Evolutionary conservation across 2,113 vertebrate species (phyloP), one percentile per base, ranked within the genome.

Genomic region (Megalops atlanticus): DNA sequence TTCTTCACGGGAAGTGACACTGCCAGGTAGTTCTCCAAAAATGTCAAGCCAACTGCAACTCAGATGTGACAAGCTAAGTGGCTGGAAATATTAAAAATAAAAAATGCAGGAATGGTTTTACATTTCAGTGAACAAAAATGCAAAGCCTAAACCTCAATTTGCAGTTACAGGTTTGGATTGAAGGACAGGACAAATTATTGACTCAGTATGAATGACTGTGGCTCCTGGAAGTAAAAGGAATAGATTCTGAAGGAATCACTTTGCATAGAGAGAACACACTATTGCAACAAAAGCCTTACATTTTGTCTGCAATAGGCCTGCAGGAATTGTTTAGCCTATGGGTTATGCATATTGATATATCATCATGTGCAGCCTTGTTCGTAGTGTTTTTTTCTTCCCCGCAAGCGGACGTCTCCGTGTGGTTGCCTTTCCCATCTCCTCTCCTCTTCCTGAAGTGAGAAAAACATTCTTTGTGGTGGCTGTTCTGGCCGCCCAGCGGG

Each of bases 401-500:
- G 31, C 6, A 74, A 70, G 69, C 4, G 64, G 58, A 45, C 45
- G 18, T 41, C 27, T 24, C 40, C 58, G 80, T 78, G 52, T 71
- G n/a, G n/a, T 70, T 79, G 47, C 43, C 15, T 84, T 71, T 52
- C 33, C 35, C 79, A 15, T 10, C 24, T 64, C 77, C 58, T 83
- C 43, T 58, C 39, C 74, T 68, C 45, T 54, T 52, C 38, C 52
- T 58, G 16, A 45, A 81, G 80, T 79, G 76, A 82, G 72, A 82
- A 83, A 81, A 84, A 64, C 35, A 78, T 77, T 81, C 52, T 68
- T 76, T 81, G 49, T 69, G 74, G 69, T 12, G 21, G 38, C 78
- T 74, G 74, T 68, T 76, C 88, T 80, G 73, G 90, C 90, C 90
- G 87, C 90, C 89, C 82, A 87, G 84, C 84, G 89, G 89, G 76